Percentiles rank a stretch among this genome's conserved stretches.
phyloP scores from a whole-genome alignment of 2,113 vertebrate genomes.

The Psilopsiagon aurifrons region DNA sequence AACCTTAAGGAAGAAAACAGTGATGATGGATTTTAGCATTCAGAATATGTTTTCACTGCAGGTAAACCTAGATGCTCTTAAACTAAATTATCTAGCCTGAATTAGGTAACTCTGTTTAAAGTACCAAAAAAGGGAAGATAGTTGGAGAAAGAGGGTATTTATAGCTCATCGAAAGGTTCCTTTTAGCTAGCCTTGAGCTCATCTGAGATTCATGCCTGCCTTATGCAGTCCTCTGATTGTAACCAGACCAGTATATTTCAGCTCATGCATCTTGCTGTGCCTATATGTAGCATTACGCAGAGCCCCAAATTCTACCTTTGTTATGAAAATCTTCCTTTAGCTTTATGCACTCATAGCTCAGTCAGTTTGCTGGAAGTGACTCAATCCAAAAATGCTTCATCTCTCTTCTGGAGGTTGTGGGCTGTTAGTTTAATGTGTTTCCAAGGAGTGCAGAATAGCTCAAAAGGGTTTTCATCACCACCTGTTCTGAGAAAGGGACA shows the following conservation, averaged over 20 bases:
- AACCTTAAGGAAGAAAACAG: neutral
- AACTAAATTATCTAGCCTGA: neutral
- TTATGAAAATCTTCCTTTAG: neutral
- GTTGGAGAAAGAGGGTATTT: conserved; percentile 1
- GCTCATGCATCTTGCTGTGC: neutral
- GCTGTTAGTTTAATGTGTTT: conserved; percentile 29
- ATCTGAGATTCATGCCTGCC: neutral
- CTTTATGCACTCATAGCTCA: neutral
- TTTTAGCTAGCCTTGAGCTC: conserved; percentile 3
- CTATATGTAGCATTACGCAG: fast-evolving
- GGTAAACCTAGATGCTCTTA: neutral
- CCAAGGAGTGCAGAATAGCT: neutral
- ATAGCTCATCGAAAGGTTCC: conserved; percentile 1
- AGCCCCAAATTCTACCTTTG: neutral
- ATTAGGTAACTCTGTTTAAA: conserved; percentile 12
- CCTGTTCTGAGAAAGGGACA: neutral
- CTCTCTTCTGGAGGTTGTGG: neutral
- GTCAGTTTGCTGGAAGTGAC: neutral
- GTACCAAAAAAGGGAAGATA: conserved; percentile 4
- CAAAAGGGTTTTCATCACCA: conserved; percentile 19
- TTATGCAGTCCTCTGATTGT: neutral
- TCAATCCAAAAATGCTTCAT: neutral
- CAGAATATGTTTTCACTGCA: neutral
- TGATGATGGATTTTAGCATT: neutral
- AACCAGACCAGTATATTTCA: neutral